phyloP scores from a whole-genome alignment of 2,113 vertebrate genomes.

The Taxidea taxus region DNA sequence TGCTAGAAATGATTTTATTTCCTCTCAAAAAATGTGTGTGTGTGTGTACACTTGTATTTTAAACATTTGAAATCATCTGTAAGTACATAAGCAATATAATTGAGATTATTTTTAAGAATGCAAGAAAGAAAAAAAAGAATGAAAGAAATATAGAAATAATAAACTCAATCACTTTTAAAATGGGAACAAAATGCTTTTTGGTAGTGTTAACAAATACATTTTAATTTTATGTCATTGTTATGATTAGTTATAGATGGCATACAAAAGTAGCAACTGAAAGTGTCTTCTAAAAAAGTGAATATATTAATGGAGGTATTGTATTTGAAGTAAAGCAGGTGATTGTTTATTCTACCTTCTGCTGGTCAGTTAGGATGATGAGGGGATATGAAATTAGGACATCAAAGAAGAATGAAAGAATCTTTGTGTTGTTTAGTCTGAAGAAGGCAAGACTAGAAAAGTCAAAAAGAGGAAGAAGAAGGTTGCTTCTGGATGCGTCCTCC shows the following conservation, averaged over 20 bases:
- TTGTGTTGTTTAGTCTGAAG: background rate
- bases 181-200: background rate
- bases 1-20: background rate
- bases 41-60: background rate
- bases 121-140: background rate
- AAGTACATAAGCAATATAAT: background rate
- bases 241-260: background rate
- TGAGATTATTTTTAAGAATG: background rate
- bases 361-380: background rate
- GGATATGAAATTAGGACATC: background rate
- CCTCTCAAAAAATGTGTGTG: background rate
- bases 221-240: background rate
- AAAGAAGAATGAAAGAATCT: background rate
- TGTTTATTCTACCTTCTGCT: background rate
- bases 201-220: background rate
- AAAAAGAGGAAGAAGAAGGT: background rate
- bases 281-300: background rate
- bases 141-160: slow-evolving; percentile 8
- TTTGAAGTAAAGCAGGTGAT: background rate
- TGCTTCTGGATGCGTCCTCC: background rate
- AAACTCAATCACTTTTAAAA: background rate
- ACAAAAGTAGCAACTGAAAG: background rate
- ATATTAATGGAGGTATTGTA: background rate
- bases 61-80: background rate
- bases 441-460: background rate